Base-by-base conservation (phyloP, 2,888 invertebrate species). In the Sericinus montela region DNA sequence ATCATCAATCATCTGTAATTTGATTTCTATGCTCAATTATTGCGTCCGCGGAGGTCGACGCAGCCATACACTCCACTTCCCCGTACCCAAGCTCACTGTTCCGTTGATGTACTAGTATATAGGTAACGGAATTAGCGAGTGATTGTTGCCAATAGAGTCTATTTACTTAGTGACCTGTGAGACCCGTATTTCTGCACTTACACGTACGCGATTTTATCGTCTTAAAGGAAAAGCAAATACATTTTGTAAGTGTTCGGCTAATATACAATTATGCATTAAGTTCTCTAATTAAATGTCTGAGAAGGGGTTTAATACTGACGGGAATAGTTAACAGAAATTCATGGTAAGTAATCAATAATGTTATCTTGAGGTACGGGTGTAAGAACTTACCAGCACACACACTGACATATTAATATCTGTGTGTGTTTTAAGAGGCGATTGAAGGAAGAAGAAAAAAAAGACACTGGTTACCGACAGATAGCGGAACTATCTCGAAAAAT, bases 21-120 rank as follows among this genome's bases (percentile, higher is more conserved):
- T 86, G 87, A 87, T 88, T 88, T 87, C 86, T 87, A 86, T 85
- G 83, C 84, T 86, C 88, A 88, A 87, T 88, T 88, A 88, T 87
- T 87, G 79, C 84, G 82, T 85, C 79, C 80, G 79, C 80, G 75
- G 83, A 84, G 85, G 81, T 86, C 86, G 84, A 65, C 70, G 72
- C 71, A 70, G 51, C 50, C 45, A 47, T 57, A 58, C 72, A 73
- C 74, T 74, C 69, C 64, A 69, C 69, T 80, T 75, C 73, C 74
- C 72, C 64, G 69, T 75, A 67, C 66, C 66, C 56, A 59, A 63
- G 65, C 64, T 61, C 63, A 67, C 63, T 63, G 62, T 66, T 68
- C 63, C 62, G 63, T 62, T 63, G 62, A 69, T 59, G 41, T 54
- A 55, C 52, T 49, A 11, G 39, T 23, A 29, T 37, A 48, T 45